A percentile compares a stretch with the other conserved stretches of the same genome.
Evolutionary conservation across 2,888 invertebrate species (phyloP).

Genomic region (Hoplodrina blanda): DNA sequence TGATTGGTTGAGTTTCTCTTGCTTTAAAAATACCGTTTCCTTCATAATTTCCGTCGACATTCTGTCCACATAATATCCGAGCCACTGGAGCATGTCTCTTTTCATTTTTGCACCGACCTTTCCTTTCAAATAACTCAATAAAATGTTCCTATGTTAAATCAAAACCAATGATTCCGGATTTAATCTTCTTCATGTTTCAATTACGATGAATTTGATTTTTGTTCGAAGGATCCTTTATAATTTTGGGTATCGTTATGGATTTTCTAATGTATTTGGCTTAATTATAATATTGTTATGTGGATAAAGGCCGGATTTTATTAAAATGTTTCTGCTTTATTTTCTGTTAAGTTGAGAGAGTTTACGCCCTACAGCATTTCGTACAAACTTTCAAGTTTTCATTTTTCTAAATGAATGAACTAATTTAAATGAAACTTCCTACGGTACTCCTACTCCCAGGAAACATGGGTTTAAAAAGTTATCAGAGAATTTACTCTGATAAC

Average conservation of each 20-base stretch:
- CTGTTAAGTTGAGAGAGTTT: no score
- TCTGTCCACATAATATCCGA: conserved; percentile 47
- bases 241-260: conserved; percentile 26
- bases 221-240: conserved; percentile 28
- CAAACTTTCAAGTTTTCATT: no score
- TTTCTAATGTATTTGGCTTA: conserved; percentile 26
- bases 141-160: conserved; percentile 56
- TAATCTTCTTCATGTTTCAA: conserved; percentile 54
- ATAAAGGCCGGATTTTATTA: conserved; percentile 5
- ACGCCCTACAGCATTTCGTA: no score
- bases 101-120: conserved; percentile 54
- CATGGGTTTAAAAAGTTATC: no score
- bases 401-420: no score
- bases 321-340: background rate
- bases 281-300: conserved; percentile 38
- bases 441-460: no score
- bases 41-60: conserved; percentile 48
- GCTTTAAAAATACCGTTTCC: conserved; percentile 37
- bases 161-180: conserved; percentile 51
- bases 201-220: conserved; percentile 51
- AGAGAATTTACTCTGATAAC: no score
- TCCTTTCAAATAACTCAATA: conserved; percentile 56
- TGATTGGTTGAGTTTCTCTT: conserved; percentile 29
- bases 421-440: no score
- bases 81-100: conserved; percentile 43